phyloP scores from a whole-genome alignment of 2,888 invertebrate species.

The Amblyteles armatorius region DNA sequence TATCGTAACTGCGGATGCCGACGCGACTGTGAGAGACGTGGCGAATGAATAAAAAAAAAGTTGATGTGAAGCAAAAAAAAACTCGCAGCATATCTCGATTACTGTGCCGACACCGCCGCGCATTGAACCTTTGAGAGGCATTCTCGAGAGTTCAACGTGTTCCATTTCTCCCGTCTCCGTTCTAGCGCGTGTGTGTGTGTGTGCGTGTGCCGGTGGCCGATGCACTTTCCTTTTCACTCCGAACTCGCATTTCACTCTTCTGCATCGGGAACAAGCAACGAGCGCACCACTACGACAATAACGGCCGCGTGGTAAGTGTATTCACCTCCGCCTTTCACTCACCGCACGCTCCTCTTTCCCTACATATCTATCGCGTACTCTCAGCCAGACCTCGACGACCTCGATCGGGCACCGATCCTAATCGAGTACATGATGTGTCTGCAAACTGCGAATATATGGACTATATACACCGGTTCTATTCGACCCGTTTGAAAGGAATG shows the following conservation, averaged over 20 bases:
- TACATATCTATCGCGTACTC: conserved; percentile 21
- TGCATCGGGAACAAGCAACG: conserved; percentile 49
- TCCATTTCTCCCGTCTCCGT: conserved; percentile 41
- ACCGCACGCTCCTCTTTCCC: conserved; percentile 47
- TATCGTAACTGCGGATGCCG: background rate
- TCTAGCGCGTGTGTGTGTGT: background rate
- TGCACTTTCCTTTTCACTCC: conserved; percentile 65
- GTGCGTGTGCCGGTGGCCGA: background rate
- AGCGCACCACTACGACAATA: conserved; percentile 12
- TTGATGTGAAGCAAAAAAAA: background rate
- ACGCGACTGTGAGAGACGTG: background rate
- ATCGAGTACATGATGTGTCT: background rate
- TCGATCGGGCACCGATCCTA: conserved; percentile 41
- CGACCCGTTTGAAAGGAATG: background rate
- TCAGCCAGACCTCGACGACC: conserved; percentile 29
- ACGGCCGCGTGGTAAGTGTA: conserved; percentile 39
- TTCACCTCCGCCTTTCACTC: conserved; percentile 67
- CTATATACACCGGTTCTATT: background rate
- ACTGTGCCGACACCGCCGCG: conserved; percentile 23
- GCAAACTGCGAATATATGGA: background rate
- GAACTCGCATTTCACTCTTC: conserved; percentile 62
- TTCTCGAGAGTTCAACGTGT: conserved; percentile 63
- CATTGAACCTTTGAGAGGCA: conserved; percentile 58
- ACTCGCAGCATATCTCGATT: conserved; percentile 36
- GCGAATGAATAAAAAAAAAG: background rate